Evolutionary conservation across 2,797 vertebrate species (phyloP).

Genomic region (Mallotus villosus): DNA sequence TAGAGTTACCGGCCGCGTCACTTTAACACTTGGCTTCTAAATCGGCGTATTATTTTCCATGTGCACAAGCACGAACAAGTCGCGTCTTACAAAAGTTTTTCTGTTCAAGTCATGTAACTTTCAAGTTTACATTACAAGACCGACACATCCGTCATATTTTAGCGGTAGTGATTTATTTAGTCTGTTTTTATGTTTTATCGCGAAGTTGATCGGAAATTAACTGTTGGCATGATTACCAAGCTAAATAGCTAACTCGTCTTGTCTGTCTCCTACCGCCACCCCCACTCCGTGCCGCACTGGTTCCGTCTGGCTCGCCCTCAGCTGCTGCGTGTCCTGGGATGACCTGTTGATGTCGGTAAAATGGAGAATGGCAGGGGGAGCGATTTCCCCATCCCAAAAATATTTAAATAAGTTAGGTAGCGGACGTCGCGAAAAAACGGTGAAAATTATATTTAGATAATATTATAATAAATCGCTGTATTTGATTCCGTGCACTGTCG

Average conservation of each 20-base stretch:
- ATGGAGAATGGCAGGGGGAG: conserved; percentile 76
- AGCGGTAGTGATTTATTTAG: neutral
- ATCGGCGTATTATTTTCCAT: no score
- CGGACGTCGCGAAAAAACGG: conserved; percentile 33
- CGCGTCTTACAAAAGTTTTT: no score
- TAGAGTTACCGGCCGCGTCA: no score
- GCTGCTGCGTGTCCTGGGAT: conserved; percentile 83
- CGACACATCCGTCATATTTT: neutral
- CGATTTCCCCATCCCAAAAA: conserved; percentile 68
- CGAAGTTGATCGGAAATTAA: neutral
- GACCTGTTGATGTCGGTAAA: conserved; percentile 85
- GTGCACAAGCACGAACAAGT: no score
- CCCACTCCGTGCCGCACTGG: conserved; percentile 71
- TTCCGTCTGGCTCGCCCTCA: conserved; percentile 82
- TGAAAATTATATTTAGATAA: neutral
- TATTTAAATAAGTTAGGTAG: conserved; percentile 66
- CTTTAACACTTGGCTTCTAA: no score
- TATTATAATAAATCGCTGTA: conserved; percentile 30
- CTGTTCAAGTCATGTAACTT: no score
- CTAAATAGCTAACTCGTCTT: neutral
- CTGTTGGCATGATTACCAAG: neutral
- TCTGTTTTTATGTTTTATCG: no score
- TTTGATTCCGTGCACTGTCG: neutral
- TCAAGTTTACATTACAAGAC: neutral
- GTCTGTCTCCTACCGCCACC: neutral